Percentiles rank a stretch among this genome's conserved stretches.
Evolutionary conservation across 2,797 vertebrate species (phyloP).

Genomic region (Cyclopterus lumpus): DNA sequence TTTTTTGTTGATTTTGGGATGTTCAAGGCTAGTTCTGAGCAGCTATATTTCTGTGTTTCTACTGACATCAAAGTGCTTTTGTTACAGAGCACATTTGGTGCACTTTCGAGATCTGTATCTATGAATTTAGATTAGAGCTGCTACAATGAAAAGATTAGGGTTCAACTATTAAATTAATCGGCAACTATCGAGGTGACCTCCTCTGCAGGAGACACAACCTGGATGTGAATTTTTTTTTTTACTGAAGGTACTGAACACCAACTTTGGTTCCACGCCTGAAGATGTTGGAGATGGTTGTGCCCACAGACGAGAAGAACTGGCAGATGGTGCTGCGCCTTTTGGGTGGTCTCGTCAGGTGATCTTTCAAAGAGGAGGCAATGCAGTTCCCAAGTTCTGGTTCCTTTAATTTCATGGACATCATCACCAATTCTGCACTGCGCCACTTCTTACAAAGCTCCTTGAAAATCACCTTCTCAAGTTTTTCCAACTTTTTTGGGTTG

Average conservation of each 20-base stretch:
- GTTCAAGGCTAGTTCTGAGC: not conserved
- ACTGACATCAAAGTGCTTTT: not conserved
- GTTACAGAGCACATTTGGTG: not conserved
- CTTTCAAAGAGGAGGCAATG: not conserved
- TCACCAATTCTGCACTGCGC: not conserved
- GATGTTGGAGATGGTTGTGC: not conserved
- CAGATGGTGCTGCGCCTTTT: rapidly evolving
- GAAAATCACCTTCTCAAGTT: not conserved
- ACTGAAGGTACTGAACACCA: too few species aligned
- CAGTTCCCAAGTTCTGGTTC: not conserved
- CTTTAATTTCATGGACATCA: not conserved
- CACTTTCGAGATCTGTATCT: not conserved
- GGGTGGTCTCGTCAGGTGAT: not conserved
- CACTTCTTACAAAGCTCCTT: not conserved
- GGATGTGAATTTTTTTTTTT: too few species aligned
- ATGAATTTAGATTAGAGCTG: too few species aligned
- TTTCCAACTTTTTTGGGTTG: not conserved
- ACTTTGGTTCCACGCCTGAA: not conserved
- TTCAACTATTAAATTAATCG: too few species aligned
- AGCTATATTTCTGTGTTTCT: constrained; percentile 6
- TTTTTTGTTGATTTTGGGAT: not conserved
- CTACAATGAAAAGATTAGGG: too few species aligned
- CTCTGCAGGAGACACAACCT: too few species aligned
- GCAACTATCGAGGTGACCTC: too few species aligned
- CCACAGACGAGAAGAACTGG: not conserved